These are phyloP conservation scores for Thrips palmi DNA, from an alignment of 1,140 invertebrate species.

Conservation along the genomic window DNA sequence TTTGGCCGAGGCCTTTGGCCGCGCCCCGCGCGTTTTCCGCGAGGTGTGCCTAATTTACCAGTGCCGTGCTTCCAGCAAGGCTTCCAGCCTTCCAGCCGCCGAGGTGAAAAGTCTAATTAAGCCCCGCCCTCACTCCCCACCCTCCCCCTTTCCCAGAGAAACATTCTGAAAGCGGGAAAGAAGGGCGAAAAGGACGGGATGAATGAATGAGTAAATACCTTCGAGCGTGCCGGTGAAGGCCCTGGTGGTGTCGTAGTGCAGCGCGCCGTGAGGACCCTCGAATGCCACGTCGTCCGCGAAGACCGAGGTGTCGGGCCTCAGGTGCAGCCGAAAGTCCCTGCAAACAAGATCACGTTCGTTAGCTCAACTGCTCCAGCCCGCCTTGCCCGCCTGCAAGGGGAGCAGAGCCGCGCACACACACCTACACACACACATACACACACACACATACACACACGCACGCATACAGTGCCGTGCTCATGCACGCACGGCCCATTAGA, in stretches of 20 bases:
- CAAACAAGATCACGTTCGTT: too few relatives aligned
- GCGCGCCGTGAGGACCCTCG: conserved; percentile 46
- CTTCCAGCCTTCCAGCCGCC: too few relatives aligned
- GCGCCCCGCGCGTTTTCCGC: too few relatives aligned
- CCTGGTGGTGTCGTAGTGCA: conserved; percentile 52
- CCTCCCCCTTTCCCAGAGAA: background rate
- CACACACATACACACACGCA: background rate
- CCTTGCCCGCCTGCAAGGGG: too few relatives aligned
- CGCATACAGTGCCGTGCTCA: conserved; percentile 6
- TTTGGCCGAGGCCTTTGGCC: too few relatives aligned
- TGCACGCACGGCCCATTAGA: conserved; percentile 5
- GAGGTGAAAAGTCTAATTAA: background rate
- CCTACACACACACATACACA: conserved; percentile 9
- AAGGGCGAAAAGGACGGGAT: conserved; percentile 8
- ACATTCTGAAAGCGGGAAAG: background rate
- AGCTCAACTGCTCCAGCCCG: too few relatives aligned
- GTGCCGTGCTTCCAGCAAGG: too few relatives aligned
- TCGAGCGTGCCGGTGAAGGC: conserved; percentile 60
- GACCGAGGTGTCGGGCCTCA: conserved; percentile 49
- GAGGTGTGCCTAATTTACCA: too few relatives aligned
- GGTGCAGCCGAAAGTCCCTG: conserved; percentile 58
- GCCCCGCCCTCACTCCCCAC: background rate
- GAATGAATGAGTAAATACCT: conserved; percentile 32
- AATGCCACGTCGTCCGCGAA: conserved; percentile 65
- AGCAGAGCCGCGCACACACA: conserved; percentile 11